Percentiles rank a stretch among this genome's conserved stretches.
Conservation (phyloP, 2,797 vertebrate species). For the Megaceryle alcyon region DNA sequence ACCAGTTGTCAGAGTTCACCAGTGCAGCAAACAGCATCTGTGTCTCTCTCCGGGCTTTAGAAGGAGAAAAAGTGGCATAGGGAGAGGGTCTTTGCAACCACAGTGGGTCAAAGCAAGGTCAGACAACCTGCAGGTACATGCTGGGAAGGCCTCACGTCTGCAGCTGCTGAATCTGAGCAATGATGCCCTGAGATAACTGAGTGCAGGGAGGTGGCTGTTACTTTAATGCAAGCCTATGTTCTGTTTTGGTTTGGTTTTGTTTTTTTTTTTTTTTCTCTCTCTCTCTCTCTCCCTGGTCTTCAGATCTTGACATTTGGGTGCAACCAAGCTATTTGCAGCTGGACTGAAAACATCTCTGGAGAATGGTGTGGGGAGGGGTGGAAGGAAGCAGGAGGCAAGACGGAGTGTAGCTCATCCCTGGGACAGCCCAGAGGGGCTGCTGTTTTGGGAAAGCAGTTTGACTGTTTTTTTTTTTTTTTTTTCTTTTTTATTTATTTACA, state of each 20-base stretch:
- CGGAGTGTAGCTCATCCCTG: fast-evolving
- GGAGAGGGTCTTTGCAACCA: neutral
- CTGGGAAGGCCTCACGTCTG: neutral
- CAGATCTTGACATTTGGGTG: neutral
- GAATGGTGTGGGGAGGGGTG: neutral
- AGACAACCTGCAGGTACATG: neutral
- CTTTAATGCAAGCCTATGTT: neutral
- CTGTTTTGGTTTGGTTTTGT: no score
- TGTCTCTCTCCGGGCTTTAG: neutral
- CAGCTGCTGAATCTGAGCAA: neutral
- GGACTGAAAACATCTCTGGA: neutral
- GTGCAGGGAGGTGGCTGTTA: neutral
- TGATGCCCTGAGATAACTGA: neutral
- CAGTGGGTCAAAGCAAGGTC: neutral
- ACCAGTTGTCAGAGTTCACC: neutral
- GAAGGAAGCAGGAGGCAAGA: neutral
- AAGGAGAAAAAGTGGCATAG: neutral
- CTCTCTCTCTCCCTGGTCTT: neutral
- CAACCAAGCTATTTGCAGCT: neutral
- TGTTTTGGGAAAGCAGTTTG: neutral
- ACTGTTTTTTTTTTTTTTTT: neutral
- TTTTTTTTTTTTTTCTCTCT: neutral
- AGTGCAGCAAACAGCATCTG: neutral
- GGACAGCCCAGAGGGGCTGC: neutral
- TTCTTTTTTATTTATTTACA: neutral